Evolutionary conservation across 1,140 invertebrate genomes (phyloP), one percentile per base, ranked within the genome.

Genomic region (Achatina immaculata): DNA sequence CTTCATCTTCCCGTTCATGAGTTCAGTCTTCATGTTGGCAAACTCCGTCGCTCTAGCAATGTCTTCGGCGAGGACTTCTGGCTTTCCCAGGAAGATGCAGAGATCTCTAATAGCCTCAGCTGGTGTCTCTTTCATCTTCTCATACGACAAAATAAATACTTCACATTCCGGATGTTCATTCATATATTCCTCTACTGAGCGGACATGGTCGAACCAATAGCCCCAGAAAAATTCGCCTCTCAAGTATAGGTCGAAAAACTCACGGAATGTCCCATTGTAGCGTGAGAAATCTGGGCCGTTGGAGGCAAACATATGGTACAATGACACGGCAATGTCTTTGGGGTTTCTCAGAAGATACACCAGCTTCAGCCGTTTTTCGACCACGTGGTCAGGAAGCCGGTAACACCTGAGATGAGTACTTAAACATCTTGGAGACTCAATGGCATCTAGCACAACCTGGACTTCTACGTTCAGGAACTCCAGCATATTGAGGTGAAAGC

Each of bases 71-170:
- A 71, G 42, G 19, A 24, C 4, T 28, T 71, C 68, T 45, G 68
- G 68, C 68, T 45, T 40, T 4, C 24, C 68, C 24, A 71, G 42
- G 42, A 71, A 71, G 24, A 21, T 1, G 68, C 68, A 71, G 2
- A 71, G 36, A 21, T 24, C 68, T 40, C 21, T 21, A 21, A 45
- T 71, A 19, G 21, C 36, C 24, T 71, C 34, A n/a, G 40, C 68
- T n/a, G 68, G 68, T n/a, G 38, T 31, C 21, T 71, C 36, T 7
- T 71, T 71, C 68, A 71, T 71, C 24, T 71, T 71, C 65, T 71
- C 68, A 28, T n/a, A 71, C 6, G 68, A 42, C 38, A 42, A 7
- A 24, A 71, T 19, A 28, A n/a, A 71, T 9, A 71, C 36, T 14
- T 34, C 14, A 24, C n/a, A 9, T 2, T 42, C 68, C 1, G 68